These are phyloP conservation scores for Planiliza haematocheilus DNA, from an alignment of 2,113 vertebrate genomes.

Conservation along the genomic window DNA sequence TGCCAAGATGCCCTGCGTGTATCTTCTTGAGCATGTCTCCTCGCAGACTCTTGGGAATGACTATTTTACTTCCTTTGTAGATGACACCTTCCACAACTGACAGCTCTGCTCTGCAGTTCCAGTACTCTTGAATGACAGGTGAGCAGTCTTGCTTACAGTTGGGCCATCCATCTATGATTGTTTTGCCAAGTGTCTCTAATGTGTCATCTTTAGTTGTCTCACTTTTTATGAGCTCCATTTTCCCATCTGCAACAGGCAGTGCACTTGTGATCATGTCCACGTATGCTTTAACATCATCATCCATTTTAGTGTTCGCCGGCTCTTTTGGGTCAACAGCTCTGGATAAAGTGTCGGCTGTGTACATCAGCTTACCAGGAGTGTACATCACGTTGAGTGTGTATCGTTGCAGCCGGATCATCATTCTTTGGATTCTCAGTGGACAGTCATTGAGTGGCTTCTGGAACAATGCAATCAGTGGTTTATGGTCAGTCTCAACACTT, in stretches of 20 bases:
- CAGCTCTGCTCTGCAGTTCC: slow-evolving; percentile 4
- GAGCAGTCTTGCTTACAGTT: neutral
- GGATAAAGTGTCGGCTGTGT: neutral
- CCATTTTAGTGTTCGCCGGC: neutral
- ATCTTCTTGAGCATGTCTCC: slow-evolving; percentile 4
- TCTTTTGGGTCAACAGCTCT: slow-evolving; percentile 19
- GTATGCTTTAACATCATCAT: neutral
- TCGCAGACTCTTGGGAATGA: slow-evolving; percentile 3
- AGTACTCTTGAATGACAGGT: neutral
- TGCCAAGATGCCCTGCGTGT: slow-evolving; percentile 13
- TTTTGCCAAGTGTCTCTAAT: neutral
- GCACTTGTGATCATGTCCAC: slow-evolving; percentile 4
- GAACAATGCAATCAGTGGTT: too few species aligned
- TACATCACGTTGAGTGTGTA: slow-evolving; percentile 10
- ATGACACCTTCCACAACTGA: too few species aligned
- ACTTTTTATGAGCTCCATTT: slow-evolving; percentile 1
- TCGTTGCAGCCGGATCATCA: slow-evolving; percentile 2
- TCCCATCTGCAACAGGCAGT: neutral
- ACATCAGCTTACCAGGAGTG: too few species aligned
- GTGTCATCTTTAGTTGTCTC: neutral
- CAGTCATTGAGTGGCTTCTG: slow-evolving; percentile 17
- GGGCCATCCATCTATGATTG: neutral
- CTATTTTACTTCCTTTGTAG: too few species aligned
- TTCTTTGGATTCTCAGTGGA: slow-evolving; percentile 8
- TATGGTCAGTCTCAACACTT: slow-evolving; percentile 22